These are phyloP conservation scores for Sebastes nivosus DNA, from an alignment of 2,797 vertebrate genomes.

Conservation along the genomic window DNA sequence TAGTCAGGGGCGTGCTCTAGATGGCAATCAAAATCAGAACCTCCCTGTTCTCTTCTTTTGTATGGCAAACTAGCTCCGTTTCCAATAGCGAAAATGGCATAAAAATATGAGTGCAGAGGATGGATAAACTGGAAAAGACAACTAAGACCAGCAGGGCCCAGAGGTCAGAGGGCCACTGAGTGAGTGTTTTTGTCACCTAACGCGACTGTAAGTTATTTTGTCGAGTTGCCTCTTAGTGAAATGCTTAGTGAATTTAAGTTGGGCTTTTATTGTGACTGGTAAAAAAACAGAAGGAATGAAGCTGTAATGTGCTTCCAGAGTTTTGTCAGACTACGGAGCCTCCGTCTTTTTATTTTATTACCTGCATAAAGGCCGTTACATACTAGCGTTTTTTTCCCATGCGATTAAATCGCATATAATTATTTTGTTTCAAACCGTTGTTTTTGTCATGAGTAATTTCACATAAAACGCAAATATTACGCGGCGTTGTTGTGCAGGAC, in stretches of 20 bases:
- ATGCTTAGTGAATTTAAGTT: background rate
- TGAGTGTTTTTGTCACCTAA: background rate
- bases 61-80: background rate
- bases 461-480: too few species aligned
- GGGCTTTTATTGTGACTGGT: background rate
- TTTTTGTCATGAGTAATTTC: too few species aligned
- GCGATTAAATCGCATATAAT: too few species aligned
- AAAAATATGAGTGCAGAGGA: background rate
- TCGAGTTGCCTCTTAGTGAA: background rate
- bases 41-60: background rate
- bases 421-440: too few species aligned
- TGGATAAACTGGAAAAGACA: background rate
- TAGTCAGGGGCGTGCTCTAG: background rate
- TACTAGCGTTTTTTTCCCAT: too few species aligned
- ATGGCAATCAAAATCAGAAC: background rate
- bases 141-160: background rate
- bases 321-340: background rate
- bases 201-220: background rate
- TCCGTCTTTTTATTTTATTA: too few species aligned
- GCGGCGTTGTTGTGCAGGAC: accelerated
- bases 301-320: background rate
- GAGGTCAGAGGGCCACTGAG: background rate
- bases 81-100: background rate
- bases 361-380: too few species aligned
- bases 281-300: background rate